A percentile compares a stretch with the other conserved stretches of the same genome.
Evolutionary conservation across 1,140 invertebrate species (phyloP).

Genomic region (Leptinotarsa texana): DNA sequence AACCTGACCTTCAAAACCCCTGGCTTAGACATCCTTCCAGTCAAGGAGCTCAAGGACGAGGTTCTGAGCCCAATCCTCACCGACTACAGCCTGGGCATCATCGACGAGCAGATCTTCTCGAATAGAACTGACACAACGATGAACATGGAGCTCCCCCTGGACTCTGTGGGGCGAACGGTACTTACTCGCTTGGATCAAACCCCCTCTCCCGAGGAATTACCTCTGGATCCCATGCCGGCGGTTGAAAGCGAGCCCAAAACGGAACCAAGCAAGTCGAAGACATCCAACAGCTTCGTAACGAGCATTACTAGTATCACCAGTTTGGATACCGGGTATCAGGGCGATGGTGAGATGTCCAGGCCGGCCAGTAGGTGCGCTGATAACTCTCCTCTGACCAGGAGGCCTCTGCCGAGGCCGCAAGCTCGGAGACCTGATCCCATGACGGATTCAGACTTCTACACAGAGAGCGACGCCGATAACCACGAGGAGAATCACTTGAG

Average conservation of each 20-base stretch:
- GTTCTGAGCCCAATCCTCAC: conserved; percentile 47
- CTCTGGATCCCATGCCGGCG: conserved; percentile 66
- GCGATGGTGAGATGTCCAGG: conserved; percentile 80
- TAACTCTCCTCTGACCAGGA: conserved; percentile 62
- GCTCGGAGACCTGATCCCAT: conserved; percentile 74
- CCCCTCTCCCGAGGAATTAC: conserved; percentile 79
- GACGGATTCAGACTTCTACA: conserved; percentile 89
- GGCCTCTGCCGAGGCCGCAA: conserved; percentile 49
- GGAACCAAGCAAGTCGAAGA: conserved; percentile 63
- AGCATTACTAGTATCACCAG: conserved; percentile 85
- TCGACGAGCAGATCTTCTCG: conserved; percentile 47
- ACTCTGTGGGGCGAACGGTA: conserved; percentile 45
- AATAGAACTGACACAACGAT: conserved; percentile 58
- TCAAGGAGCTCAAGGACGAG: conserved; percentile 14
- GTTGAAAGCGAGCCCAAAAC: conserved; percentile 61
- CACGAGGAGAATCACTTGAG: conserved; percentile 71
- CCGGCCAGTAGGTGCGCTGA: conserved; percentile 76
- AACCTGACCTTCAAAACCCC: conserved; percentile 33
- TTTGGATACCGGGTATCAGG: conserved; percentile 83
- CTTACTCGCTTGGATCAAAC: conserved; percentile 68
- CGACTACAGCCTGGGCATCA: conserved; percentile 49
- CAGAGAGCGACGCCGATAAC: conserved; percentile 81
- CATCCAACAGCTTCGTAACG: conserved; percentile 75
- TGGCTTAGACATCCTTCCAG: not conserved
- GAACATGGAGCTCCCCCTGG: conserved; percentile 64